These are phyloP conservation scores for Bombyx huttoni DNA, from an alignment of 2,888 invertebrate species.

Conservation along the genomic window DNA sequence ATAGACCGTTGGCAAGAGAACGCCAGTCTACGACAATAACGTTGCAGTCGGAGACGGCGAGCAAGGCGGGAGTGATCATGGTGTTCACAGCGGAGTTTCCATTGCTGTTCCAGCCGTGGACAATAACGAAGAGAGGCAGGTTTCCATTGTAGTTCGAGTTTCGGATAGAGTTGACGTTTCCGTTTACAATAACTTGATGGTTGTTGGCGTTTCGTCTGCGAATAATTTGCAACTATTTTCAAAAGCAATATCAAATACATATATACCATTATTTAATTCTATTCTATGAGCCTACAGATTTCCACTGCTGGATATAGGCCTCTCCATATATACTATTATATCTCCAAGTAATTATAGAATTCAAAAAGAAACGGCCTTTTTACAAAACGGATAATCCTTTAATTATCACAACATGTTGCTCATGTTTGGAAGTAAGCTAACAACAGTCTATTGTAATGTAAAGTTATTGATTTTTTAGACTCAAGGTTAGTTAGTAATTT, in stretches of 20 bases:
- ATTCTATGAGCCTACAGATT: too few relatives aligned
- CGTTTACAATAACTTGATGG: slow-evolving; percentile 26
- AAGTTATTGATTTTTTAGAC: too few relatives aligned
- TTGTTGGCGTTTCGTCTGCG: slow-evolving; percentile 28
- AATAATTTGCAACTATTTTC: background rate
- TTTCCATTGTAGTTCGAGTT: slow-evolving; percentile 28
- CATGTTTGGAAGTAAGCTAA: too few relatives aligned
- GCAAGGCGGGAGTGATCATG: slow-evolving; percentile 31
- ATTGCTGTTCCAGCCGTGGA: slow-evolving; percentile 47
- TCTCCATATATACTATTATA: too few relatives aligned
- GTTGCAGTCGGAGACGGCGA: slow-evolving; percentile 30
- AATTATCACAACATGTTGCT: too few relatives aligned
- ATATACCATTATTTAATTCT: too few relatives aligned
- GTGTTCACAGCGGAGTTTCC: slow-evolving; percentile 32
- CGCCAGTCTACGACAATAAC: slow-evolving; percentile 49
- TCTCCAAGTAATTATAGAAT: too few relatives aligned
- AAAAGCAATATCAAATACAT: too few relatives aligned
- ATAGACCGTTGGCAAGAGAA: slow-evolving; percentile 21
- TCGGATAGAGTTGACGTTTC: slow-evolving; percentile 25
- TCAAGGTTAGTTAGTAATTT: too few relatives aligned
- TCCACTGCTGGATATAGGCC: too few relatives aligned
- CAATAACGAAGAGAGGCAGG: slow-evolving; percentile 32
- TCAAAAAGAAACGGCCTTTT: background rate
- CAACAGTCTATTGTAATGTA: too few relatives aligned
- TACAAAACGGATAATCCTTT: background rate